Evolutionary conservation across 2,113 vertebrate genomes (phyloP), one percentile per base, ranked within the genome.

Genomic region (Columbina picui): DNA sequence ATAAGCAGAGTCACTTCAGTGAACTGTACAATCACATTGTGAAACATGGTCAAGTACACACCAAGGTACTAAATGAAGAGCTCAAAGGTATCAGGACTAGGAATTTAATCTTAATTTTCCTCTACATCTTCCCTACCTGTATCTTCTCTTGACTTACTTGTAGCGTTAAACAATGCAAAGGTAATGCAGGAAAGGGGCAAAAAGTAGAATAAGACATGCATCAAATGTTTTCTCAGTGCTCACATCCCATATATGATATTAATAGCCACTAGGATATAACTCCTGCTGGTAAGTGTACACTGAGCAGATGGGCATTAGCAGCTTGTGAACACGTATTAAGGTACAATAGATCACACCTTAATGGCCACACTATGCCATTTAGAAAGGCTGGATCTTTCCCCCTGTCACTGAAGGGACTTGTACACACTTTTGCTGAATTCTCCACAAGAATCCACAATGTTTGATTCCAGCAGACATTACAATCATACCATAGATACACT

Each of bases 201-300:
- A 55, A 87, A 45, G 32, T 38, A 60, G 27, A 68, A 1, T 30
- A 79, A 70, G 22, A 20, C 22, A 45, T 2, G 11, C 0, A 3
- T 3, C 13, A 1, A 13, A 22, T 71, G 16, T 56, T 56, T 87
- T 64, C 65, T 50, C 9, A 4, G 13, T 22, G 45, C 57, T 90
- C 38, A n/a, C 1, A 1, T 29, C 25, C 60, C 53, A 23, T 32
- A 21, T 21, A 41, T 0, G 10, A 74, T 5, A 30, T 15, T 45
- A 45, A 45, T 45, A 45, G 43, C 78, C 20, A 32, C 27, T 14
- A 68, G 26, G 23, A 15, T 13, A 2, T 7, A 55, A 34, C 6
- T 43, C 60, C 15, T 64, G 52, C 8, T 0, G 0, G 7, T 32
- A 89, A 75, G 74, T 1, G 5, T 36, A 29, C 4, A 0, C 5